phyloP scores from a whole-genome alignment of 2,888 invertebrate species.

The Atherix ibis region DNA sequence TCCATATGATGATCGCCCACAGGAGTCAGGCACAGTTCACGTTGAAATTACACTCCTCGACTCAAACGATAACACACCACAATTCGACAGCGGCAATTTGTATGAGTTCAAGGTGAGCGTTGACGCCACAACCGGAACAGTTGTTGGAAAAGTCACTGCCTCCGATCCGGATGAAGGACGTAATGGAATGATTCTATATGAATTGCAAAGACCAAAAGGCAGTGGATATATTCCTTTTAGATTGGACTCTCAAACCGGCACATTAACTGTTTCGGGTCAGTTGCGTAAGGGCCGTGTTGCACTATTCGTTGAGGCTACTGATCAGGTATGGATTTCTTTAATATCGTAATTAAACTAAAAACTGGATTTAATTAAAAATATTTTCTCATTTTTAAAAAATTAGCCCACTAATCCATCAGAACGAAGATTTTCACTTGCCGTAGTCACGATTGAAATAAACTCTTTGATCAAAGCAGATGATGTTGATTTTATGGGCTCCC shows the following conservation, averaged over 20 bases:
- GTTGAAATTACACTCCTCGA: conserved; percentile 73
- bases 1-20: conserved; percentile 28
- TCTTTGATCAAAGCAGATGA: conserved; percentile 35
- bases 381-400: conserved; percentile 1
- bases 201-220: conserved; percentile 51
- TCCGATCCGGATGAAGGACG: conserved; percentile 55
- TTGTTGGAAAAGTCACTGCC: conserved; percentile 64
- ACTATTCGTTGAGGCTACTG: conserved; percentile 68
- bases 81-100: conserved; percentile 66
- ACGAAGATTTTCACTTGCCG: conserved; percentile 62
- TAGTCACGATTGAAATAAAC: conserved; percentile 66
- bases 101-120: conserved; percentile 62
- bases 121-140: conserved; percentile 50
- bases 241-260: conserved; percentile 54
- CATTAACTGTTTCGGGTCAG: conserved; percentile 46
- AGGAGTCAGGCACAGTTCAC: conserved; percentile 40
- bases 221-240: conserved; percentile 51
- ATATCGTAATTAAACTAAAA: background rate
- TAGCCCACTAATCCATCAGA: conserved; percentile 73
- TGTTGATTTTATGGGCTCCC: conserved; percentile 69
- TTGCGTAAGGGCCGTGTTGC: conserved; percentile 58
- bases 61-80: conserved; percentile 83
- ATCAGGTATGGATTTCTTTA: conserved; percentile 31
- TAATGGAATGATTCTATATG: conserved; percentile 62
- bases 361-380: background rate